Base-by-base conservation (phyloP, 2,888 invertebrate species). In the Lasioglossum marginatum region DNA sequence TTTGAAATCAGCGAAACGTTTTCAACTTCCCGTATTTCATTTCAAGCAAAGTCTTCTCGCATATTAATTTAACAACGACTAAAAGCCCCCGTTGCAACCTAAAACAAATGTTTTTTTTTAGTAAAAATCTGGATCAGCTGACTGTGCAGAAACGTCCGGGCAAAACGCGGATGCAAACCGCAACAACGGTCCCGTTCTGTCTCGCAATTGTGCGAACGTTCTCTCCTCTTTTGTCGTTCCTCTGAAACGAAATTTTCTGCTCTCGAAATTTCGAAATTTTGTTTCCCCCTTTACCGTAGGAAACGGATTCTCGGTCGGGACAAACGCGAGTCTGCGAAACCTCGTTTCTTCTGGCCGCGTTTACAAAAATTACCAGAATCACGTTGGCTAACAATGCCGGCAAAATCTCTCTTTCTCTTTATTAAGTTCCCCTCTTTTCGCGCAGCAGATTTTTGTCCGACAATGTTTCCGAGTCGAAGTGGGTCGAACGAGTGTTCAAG, bases 401-500 rank as follows among this genome's bases (percentile, higher is more conserved):
- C 71, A 43, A 27, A 45, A 16, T 43, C 37, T 40, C 68, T 68
- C 23, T 37, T 19, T 34, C 34, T 70, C 19, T 43, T 60, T 60
- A 43, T 66, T 66, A 66, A 31, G 23, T 66, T 66, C 66, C 19
- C 19, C 34, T 16, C 19, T 34, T 27, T 27, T 4, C 60, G 66
- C 23, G 66, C 34, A 4, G 34, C 37, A 48, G 72, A 72, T 72
- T 72, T 72, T 72, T 48, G 31, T 12, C 31, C 19, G 48, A 48
- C 72, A 72, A 31, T 72, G 45, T 48, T 48, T 31, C 43, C 31
- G 66, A 31, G 48, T 31, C 4, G 82, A 57, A 37, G 74, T 74
- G 57, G 73, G 43, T 66, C 63, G 10, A 63, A 57, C 43, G 74
- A 68, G 81, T 81, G 63, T 68, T 37, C 52, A 86, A 72, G 72